Percentiles rank a stretch among this genome's conserved stretches.
These are phyloP conservation scores for Australoheros scitulus DNA, from an alignment of 2,113 vertebrate genomes.

Conservation along the genomic window DNA sequence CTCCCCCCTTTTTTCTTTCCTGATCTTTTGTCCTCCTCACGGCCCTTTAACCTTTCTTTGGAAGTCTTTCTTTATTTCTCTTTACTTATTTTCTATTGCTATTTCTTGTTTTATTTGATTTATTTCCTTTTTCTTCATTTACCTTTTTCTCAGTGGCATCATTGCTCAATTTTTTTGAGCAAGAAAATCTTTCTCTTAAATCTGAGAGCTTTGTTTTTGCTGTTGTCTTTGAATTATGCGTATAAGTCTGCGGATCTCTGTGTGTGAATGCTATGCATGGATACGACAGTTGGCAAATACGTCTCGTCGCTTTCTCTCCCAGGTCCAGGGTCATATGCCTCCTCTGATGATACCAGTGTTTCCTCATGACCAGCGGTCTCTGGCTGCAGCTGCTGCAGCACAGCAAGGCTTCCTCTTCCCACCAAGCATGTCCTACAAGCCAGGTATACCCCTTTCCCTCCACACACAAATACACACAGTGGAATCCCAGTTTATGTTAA, in stretches of 20 bases:
- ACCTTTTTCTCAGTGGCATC: background rate
- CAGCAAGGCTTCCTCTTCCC: constrained; percentile 97
- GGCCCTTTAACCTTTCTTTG: background rate
- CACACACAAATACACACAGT: constrained; percentile 3
- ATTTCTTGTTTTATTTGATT: background rate
- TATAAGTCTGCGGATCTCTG: background rate
- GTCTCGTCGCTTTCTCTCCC: constrained; percentile 49
- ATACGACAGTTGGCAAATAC: background rate
- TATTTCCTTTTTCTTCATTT: background rate
- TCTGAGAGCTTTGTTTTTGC: background rate
- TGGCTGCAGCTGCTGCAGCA: constrained; percentile 92
- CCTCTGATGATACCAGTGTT: constrained; percentile 99
- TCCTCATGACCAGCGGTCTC: constrained; percentile 95
- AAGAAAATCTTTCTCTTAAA: background rate
- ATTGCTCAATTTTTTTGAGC: background rate
- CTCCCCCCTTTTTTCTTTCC: background rate
- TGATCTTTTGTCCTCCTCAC: background rate
- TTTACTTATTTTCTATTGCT: background rate
- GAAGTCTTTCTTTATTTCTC: background rate
- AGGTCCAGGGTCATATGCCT: constrained; percentile 99
- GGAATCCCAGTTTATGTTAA: constrained; percentile 55
- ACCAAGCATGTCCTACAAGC: constrained; percentile 94
- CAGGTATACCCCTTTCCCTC: constrained; percentile 81
- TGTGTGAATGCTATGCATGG: background rate
- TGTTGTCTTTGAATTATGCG: background rate